These are phyloP conservation scores for Mustelus asterias DNA, from an alignment of 2,113 vertebrate species.

Conservation along the genomic window DNA sequence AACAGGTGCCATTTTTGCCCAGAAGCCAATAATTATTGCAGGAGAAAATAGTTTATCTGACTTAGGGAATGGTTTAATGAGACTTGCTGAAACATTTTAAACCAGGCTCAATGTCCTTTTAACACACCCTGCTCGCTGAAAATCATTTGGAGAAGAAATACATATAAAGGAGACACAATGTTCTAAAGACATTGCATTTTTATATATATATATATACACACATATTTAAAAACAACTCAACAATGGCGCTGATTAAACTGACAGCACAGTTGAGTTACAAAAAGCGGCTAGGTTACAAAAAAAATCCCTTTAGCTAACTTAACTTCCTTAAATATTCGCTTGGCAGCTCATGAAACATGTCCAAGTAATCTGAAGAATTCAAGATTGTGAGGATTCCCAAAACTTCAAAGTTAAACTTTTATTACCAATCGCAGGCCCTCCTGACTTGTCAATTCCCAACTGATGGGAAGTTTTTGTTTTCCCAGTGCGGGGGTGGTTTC, in stretches of 20 bases:
- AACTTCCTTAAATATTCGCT: neutral
- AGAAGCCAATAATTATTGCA: neutral
- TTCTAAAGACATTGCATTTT: neutral
- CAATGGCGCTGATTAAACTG: conserved; percentile 9
- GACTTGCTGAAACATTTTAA: neutral
- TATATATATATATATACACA: neutral
- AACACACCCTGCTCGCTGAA: neutral
- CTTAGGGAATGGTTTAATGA: neutral
- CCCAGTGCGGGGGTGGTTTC: neutral
- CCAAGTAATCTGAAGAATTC: neutral
- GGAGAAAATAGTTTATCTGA: neutral
- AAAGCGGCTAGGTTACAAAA: neutral
- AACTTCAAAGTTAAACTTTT: neutral
- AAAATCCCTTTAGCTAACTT: neutral
- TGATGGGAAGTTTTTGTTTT: neutral
- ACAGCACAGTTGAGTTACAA: conserved; percentile 4
- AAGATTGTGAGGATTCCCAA: neutral
- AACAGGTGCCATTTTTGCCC: neutral
- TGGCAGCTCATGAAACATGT: neutral
- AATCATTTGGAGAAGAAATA: neutral
- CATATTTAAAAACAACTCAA: neutral
- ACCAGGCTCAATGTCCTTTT: neutral
- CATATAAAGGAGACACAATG: neutral
- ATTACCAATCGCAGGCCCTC: neutral
- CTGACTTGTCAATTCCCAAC: neutral